Conservation (phyloP, 2,888 invertebrate species). For the Galerucella calmariensis region DNA sequence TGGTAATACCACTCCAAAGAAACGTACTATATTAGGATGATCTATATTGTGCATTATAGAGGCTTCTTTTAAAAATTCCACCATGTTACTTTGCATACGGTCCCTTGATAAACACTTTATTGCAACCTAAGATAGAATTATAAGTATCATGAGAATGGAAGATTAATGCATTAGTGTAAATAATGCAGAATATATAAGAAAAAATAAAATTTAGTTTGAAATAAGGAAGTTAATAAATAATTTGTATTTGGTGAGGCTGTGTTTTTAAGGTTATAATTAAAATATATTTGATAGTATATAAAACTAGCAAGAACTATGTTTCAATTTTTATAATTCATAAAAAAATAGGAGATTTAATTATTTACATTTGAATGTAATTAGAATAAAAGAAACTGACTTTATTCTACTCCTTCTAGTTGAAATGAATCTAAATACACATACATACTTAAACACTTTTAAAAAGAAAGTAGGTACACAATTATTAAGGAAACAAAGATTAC, state of each 20-base stretch:
- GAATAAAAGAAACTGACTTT: neutral
- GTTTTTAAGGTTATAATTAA: too few species aligned
- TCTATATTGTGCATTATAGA: conserved; percentile 98
- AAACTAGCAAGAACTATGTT: too few species aligned
- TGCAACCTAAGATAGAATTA: conserved; percentile 77
- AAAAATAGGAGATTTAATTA: too few species aligned
- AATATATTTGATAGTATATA: too few species aligned
- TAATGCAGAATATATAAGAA: too few species aligned
- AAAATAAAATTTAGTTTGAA: too few species aligned
- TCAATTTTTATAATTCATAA: too few species aligned
- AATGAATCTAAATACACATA: neutral
- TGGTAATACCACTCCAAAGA: conserved; percentile 97
- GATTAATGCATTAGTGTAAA: neutral
- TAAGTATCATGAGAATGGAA: neutral
- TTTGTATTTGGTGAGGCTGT: too few species aligned
- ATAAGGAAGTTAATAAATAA: too few species aligned
- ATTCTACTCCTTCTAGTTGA: neutral
- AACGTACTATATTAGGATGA: conserved; percentile 95
- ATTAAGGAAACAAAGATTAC: neutral
- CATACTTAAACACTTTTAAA: neutral
- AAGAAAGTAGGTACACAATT: neutral
- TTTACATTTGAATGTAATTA: neutral
- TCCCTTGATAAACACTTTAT: conserved; percentile 96
- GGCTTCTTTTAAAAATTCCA: conserved; percentile 97
- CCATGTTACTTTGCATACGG: conserved; percentile 94